These are phyloP conservation scores for Dinothrombium tinctorium DNA, from an alignment of 1,140 invertebrate genomes.

Conservation along the genomic window DNA sequence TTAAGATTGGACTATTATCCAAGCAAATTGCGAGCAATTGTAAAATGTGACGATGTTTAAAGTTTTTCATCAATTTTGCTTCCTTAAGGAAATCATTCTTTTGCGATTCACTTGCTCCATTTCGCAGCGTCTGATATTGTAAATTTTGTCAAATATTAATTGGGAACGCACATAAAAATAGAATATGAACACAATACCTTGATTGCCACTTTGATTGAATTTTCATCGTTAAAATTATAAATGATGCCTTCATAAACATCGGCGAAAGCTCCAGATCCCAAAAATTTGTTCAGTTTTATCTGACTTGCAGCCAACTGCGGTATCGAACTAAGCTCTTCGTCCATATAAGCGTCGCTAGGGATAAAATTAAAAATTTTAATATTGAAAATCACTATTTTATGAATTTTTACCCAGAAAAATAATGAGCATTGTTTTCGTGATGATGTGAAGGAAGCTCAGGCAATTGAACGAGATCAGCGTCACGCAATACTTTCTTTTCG, in stretches of 20 bases:
- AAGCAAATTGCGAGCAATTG: constrained; percentile 75
- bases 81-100: constrained; percentile 88
- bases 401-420: constrained; percentile 4
- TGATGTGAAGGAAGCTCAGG: constrained; percentile 8
- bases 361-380: too few relatives aligned
- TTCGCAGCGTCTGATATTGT: constrained; percentile 68
- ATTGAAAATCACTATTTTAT: too few relatives aligned
- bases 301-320: background rate
- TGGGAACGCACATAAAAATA: too few relatives aligned
- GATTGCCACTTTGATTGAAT: background rate
- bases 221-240: too few relatives aligned
- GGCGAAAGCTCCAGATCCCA: constrained; percentile 1
- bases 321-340: background rate
- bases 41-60: constrained; percentile 84
- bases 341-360: background rate
- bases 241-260: background rate
- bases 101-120: constrained; percentile 62
- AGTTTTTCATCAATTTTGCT: constrained; percentile 86
- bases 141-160: too few relatives aligned
- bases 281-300: background rate
- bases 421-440: constrained; percentile 5
- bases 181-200: constrained; percentile 3
- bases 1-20: constrained; percentile 74
- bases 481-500: too few relatives aligned
- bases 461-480: constrained; percentile 5